Percentiles rank a stretch among this genome's conserved stretches.
These are phyloP conservation scores for Monochamus alternatus DNA, from an alignment of 2,888 invertebrate genomes.

Conservation along the genomic window DNA sequence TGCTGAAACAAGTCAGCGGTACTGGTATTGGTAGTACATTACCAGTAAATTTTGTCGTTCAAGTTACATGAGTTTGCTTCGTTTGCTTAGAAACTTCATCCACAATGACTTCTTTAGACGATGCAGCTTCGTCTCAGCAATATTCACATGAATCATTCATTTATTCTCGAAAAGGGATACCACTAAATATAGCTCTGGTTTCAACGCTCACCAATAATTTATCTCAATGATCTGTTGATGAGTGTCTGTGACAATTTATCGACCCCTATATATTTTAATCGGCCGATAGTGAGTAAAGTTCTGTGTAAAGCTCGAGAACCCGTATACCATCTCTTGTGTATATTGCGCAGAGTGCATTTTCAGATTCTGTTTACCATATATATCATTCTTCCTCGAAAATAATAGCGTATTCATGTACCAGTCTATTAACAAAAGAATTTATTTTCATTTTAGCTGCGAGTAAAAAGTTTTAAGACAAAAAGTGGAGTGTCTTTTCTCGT, in stretches of 20 bases:
- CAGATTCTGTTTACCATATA: slow-evolving; percentile 72
- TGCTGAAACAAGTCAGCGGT: too few species aligned
- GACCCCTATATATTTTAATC: slow-evolving; percentile 50
- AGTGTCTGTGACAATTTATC: slow-evolving; percentile 33
- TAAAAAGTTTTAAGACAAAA: slow-evolving; percentile 43
- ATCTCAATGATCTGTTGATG: slow-evolving; percentile 21
- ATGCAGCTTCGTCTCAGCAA: too few species aligned
- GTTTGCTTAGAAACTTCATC: too few species aligned
- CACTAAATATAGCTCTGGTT: neutral
- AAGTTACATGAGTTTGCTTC: too few species aligned
- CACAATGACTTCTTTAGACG: too few species aligned
- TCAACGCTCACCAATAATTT: slow-evolving; percentile 9
- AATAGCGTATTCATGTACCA: slow-evolving; percentile 74
- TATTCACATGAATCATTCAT: too few species aligned
- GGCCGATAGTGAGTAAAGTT: slow-evolving; percentile 62
- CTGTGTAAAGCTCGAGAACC: slow-evolving; percentile 56
- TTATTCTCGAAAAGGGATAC: neutral
- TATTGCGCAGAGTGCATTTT: slow-evolving; percentile 69
- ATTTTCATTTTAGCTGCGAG: slow-evolving; percentile 70
- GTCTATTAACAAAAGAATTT: slow-evolving; percentile 75
- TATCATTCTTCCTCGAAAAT: slow-evolving; percentile 73
- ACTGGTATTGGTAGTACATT: too few species aligned
- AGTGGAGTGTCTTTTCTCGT: slow-evolving; percentile 46
- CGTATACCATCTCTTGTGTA: slow-evolving; percentile 44
- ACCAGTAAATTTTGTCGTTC: too few species aligned